A percentile compares a stretch with the other conserved stretches of the same genome.
Conservation (phyloP, 2,888 invertebrate genomes). For the Clepsis dumicolana region DNA sequence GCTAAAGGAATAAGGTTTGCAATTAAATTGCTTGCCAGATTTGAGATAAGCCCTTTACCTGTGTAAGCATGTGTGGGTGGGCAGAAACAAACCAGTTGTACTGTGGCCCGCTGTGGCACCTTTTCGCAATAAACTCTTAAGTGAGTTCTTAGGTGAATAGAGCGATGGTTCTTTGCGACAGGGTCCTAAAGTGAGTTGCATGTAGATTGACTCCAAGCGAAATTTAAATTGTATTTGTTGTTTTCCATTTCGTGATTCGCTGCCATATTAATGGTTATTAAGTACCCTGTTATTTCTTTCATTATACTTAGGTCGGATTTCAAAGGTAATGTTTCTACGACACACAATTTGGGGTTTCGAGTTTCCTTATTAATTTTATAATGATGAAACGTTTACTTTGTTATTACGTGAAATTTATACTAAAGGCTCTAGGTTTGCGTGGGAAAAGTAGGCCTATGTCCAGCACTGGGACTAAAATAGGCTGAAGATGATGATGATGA, state of each 20-base stretch:
- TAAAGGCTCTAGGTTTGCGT: too few species aligned
- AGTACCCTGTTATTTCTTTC: constrained; percentile 3
- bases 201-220: not conserved
- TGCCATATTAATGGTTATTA: not conserved
- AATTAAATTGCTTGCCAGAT: not conserved
- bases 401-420: too few species aligned
- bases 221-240: constrained; percentile 4
- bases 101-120: not conserved
- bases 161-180: not conserved
- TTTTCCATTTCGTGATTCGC: constrained; percentile 2
- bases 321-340: not conserved
- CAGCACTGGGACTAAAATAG: too few species aligned
- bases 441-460: too few species aligned
- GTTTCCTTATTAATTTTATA: constrained; percentile 1
- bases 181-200: not conserved
- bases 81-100: not conserved
- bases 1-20: not conserved
- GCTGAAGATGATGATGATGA: too few species aligned
- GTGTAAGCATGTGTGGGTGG: not conserved
- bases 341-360: not conserved
- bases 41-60: not conserved
- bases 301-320: constrained; percentile 4
- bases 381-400: too few species aligned
- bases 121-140: not conserved
- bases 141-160: not conserved